Base-by-base conservation (phyloP, 2,113 vertebrate species). In the Phodopus roborovskii region DNA sequence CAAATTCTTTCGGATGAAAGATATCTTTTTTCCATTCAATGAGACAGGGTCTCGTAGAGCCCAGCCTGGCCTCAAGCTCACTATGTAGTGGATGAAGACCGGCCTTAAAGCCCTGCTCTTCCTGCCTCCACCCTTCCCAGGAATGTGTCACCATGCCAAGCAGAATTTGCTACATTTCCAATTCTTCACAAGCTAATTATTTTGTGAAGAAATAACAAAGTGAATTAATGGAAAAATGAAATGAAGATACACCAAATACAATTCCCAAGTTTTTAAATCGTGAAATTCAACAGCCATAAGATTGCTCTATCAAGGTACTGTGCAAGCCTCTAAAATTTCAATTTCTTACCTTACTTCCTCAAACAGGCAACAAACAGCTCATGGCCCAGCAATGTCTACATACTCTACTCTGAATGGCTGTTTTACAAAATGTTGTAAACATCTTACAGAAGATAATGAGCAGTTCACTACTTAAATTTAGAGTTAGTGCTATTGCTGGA, bases 341-440 rank as follows among this genome's bases (percentile, higher is more conserved):
- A 71, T 79, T 94, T 96, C 77, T 88, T 60, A 94, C 62, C 22
- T 85, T 86, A 82, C 33, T 42, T 70, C 71, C 26, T 94, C 42
- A 92, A 39, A 96, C 28, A 88, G 62, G 42, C 30, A 89, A 60
- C 33, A 50, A 68, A 48, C 9, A 86, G 83, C 83, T 68, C 62
- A 62, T 62, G 56, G 30, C 26, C 71, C 71, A 60, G n/a, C 53
- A 73, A 53, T 88, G n/a, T 75, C 71, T 91, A n/a, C 30, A 50
- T 62, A 58, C 36, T 85, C 33, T 15, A 56, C 26, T 77, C 36
- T 77, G 68, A 94, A 68, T 68, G 79, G 56, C 19, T 79, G 30
- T 95, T 92, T 39, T 56, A 83, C 13, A 92, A 33, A 94, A 90
- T 45, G 5, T 19, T 94, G 22, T 94, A 68, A 96, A 91, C 39